Base-by-base conservation (phyloP, 2,797 vertebrate genomes). In the Meriones psammophilus region DNA sequence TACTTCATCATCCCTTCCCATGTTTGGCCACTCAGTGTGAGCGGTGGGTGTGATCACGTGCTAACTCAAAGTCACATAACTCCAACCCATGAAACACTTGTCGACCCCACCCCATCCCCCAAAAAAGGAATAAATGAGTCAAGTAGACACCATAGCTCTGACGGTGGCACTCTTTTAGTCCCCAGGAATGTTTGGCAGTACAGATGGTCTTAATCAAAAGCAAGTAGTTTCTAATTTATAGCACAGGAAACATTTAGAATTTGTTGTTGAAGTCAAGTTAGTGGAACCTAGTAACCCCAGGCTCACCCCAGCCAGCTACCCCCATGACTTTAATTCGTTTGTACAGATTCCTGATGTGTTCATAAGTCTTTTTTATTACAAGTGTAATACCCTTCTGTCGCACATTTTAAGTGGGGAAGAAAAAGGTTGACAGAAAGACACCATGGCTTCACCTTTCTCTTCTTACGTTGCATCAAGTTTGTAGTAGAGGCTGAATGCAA, bases 171-270 rank as follows among this genome's bases (percentile, higher is more conserved):
- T 94, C 13, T 26, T 89, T 86, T 58, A 36, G 88, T 64, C 33
- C 86, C 91, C 92, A 91, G 92, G 91, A 91, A 30, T 36, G 56
- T 97, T 78, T 86, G 76, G 77, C 73, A 64, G 97, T 69, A 88
- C 97, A 98, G 93, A 96, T 94, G 97, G 94, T 77, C 78, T 95
- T 98, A 97, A 98, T 97, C 98, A 96, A 97, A 97, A 96, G 87
- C 88, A 28, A 97, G 91, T 94, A 88, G 89, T 96, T 98, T 96
- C 93, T 98, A 98, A 98, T 98, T 98, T 98, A 98, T 93, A 97
- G 88, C 92, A 96, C 87, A 97, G 97, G 94, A 98, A 97, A 97
- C 84, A 93, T 93, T 98, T 93, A 95, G 74, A 94, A 98, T 97
- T 96, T 97, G 87, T 94, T 98, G 96, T 60, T 97, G 95, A 97